phyloP scores from a whole-genome alignment of 2,888 invertebrate genomes.

The Alloscopus bannaensis region DNA sequence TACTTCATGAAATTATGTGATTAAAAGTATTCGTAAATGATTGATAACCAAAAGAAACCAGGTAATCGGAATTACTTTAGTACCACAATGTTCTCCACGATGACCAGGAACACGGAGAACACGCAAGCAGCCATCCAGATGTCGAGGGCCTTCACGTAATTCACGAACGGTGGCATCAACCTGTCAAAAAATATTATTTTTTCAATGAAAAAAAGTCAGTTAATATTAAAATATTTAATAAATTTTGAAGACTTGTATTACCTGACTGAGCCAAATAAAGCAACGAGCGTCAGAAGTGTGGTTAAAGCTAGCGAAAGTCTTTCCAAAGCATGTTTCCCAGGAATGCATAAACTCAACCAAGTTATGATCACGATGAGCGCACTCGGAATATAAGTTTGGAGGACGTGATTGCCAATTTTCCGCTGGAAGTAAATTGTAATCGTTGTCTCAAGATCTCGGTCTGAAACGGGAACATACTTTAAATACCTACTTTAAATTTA shows the following conservation, averaged over 20 bases:
- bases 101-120: neutral
- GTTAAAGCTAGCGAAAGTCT: neutral
- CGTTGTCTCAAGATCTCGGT: neutral
- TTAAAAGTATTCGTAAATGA: too few species aligned
- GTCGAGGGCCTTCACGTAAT: neutral
- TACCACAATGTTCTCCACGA: neutral
- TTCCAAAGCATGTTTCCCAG: neutral
- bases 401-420: neutral
- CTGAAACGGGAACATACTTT: neutral
- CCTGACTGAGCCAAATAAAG: neutral
- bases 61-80: neutral
- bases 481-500: neutral
- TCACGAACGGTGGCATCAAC: neutral
- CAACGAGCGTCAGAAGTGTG: neutral
- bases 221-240: neutral
- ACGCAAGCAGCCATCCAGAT: neutral
- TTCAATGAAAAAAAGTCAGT: neutral
- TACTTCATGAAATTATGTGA: too few species aligned
- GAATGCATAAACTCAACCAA: slow-evolving; percentile 2
- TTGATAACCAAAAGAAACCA: too few species aligned
- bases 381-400: slow-evolving; percentile 10
- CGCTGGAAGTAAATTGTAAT: neutral
- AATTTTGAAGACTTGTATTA: neutral
- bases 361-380: neutral
- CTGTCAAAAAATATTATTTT: neutral